A percentile compares a stretch with the other conserved stretches of the same genome.
Conservation (phyloP, 1,140 invertebrate species). For the Diabrotica virgifera region DNA sequence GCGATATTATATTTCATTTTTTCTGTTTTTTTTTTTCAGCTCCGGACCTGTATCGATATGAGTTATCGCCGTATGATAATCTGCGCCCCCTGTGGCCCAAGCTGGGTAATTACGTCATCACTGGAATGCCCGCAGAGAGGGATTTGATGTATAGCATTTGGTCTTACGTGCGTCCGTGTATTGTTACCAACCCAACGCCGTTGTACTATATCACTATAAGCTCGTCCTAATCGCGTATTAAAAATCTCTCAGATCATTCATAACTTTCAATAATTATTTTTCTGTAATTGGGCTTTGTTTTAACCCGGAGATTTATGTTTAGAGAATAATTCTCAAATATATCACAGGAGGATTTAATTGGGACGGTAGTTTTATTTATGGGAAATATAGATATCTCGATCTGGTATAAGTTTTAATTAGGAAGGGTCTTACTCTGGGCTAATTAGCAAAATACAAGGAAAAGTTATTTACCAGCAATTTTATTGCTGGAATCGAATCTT, state of each 20-base stretch:
- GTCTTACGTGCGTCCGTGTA: constrained; percentile 11
- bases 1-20: no score
- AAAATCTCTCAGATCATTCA: constrained; percentile 17
- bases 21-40: no score
- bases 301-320: neutral
- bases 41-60: neutral
- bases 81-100: constrained; percentile 18
- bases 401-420: no score
- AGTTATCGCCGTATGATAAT: constrained; percentile 5
- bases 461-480: no score
- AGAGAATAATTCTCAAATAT: neutral
- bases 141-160: constrained; percentile 15
- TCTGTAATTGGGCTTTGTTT: constrained; percentile 6
- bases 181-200: constrained; percentile 16
- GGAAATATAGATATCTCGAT: no score
- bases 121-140: constrained; percentile 7
- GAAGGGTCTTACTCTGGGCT: no score
- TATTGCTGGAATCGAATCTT: no score
- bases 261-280: constrained; percentile 18
- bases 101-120: constrained; percentile 20
- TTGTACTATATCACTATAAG: constrained; percentile 18
- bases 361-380: no score
- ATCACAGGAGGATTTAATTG: no score
- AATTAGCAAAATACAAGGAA: no score
- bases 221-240: constrained; percentile 10